These are phyloP conservation scores for Galaxias olidus DNA, from an alignment of 2,797 vertebrate genomes.

Conservation along the genomic window DNA sequence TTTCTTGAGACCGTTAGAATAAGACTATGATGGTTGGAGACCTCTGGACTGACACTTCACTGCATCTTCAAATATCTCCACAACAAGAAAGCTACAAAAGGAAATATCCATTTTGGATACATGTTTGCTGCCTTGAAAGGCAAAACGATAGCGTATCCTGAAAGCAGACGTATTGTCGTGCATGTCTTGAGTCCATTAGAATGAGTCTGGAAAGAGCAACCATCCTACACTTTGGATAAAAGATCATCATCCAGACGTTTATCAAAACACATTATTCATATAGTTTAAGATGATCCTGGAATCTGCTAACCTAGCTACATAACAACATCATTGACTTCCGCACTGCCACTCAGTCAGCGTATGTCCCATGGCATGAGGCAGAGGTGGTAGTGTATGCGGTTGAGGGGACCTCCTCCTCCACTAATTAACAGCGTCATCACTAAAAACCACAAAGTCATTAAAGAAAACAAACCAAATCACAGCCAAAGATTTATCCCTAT, in stretches of 20 bases:
- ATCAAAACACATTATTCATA: constrained; percentile 18
- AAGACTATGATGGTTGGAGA: not conserved
- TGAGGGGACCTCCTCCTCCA: constrained; percentile 69
- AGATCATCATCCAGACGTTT: constrained; percentile 15
- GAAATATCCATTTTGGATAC: no score
- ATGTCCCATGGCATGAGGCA: constrained; percentile 27
- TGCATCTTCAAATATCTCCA: not conserved
- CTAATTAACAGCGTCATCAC: constrained; percentile 69
- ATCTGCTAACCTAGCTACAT: constrained; percentile 23
- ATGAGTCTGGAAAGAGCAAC: constrained; percentile 11
- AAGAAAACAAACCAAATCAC: constrained; percentile 55
- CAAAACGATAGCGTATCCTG: no score
- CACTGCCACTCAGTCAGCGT: no score
- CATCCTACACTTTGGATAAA: constrained; percentile 28
- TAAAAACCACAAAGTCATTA: constrained; percentile 66
- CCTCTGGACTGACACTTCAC: not conserved
- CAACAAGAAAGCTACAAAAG: not conserved
- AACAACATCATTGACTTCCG: constrained; percentile 28
- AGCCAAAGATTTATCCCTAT: constrained; percentile 56
- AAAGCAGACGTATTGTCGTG: no score
- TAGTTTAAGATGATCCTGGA: constrained; percentile 18
- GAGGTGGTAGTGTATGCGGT: constrained; percentile 68
- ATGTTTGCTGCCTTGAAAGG: no score
- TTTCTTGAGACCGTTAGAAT: not conserved
- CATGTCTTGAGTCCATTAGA: constrained; percentile 5